Evolutionary conservation across 2,797 vertebrate genomes (phyloP), one percentile per base, ranked within the genome.

Genomic region (Micrastur ruficollis): DNA sequence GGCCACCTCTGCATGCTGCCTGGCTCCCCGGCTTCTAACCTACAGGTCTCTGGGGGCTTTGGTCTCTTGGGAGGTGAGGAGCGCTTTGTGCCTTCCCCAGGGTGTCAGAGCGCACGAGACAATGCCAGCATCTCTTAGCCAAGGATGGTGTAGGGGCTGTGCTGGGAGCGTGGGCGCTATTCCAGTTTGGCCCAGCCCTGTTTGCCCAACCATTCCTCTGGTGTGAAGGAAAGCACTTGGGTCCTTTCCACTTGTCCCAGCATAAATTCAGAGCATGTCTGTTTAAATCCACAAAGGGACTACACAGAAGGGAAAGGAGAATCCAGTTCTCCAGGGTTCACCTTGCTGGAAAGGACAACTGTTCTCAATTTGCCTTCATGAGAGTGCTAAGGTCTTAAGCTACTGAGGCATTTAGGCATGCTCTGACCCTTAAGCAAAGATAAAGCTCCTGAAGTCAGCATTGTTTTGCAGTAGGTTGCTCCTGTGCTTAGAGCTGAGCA

Each of bases 371-470:
- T 89, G 47, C 52, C 56, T 85, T 23, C 19, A 3, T 78, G 56
- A 86, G 66, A 72, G 50, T 55, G 73, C 29, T 89, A 44, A 68
- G 50, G 29, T 72, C 73, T 81, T 89, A 59, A 90, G 53, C 81
- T 86, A 61, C 52, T 46, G 82, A 74, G 49, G 61, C 80, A 78
- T 78, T 90, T 83, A 56, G 89, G 31, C 29, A 9, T 68, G 65
- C 49, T 91, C 80, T 95, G 94, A 93, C 91, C 82, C 96, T 96
- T 91, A 91, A 83, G 66, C 4, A 75, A 90, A 94, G 88, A 88
- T 79, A 93, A 95, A 68, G 29, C 46, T 81, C 52, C 6, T 58
- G 27, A 95, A 94, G 49, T 66, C 66, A 53, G 32, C 36, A 78
- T 25, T 50, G 76, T 84, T 93, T 58, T 70, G 70, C 65, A 86